These are phyloP conservation scores for Chionodraco myersi DNA, from an alignment of 2,113 vertebrate genomes.

Conservation along the genomic window DNA sequence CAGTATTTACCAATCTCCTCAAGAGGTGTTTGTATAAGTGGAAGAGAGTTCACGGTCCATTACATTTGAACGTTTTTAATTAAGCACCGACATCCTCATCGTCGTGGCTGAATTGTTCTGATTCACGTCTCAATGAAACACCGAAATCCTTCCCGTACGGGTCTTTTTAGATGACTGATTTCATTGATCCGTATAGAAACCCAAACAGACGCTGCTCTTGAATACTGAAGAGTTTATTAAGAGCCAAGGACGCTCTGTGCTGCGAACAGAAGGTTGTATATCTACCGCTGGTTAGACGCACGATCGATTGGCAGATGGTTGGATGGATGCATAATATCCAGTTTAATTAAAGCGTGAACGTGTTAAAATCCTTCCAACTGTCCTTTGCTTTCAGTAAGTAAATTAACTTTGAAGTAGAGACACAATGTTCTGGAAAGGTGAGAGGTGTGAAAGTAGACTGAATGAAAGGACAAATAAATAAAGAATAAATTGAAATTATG, in stretches of 20 bases:
- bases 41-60: background rate
- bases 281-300: slow-evolving; percentile 7
- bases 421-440: slow-evolving; percentile 2
- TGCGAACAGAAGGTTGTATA: slow-evolving; percentile 20
- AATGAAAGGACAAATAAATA: background rate
- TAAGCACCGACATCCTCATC: no score
- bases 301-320: slow-evolving; percentile 39
- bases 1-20: background rate
- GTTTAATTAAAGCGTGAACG: slow-evolving; percentile 42
- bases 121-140: no score
- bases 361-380: slow-evolving; percentile 15
- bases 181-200: background rate
- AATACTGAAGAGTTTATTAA: slow-evolving; percentile 9
- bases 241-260: slow-evolving; percentile 18
- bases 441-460: background rate
- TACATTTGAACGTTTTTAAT: background rate
- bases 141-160: no score
- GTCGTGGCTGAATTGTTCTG: no score
- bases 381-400: background rate
- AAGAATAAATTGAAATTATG: background rate
- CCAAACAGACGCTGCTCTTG: background rate
- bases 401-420: background rate
- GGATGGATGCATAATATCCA: slow-evolving; percentile 41
- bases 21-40: no score
- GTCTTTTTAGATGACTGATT: background rate